Evolutionary conservation across 2,888 invertebrate species (phyloP).

Genomic region (Vandiemenella viatica): DNA sequence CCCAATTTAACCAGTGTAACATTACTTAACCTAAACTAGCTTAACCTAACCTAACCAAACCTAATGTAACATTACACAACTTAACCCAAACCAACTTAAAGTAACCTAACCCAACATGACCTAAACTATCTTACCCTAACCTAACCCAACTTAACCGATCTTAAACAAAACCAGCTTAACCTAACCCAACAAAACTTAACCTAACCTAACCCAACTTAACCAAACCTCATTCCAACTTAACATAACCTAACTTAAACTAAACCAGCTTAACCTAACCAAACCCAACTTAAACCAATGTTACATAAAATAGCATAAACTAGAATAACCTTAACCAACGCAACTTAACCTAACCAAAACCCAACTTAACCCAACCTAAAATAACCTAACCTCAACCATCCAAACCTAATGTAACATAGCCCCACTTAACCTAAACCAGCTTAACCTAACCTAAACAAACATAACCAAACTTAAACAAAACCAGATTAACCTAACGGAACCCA

Average conservation of each 20-base stretch:
- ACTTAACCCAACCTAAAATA: neutral
- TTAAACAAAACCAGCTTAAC: neutral
- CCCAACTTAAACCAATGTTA: no score
- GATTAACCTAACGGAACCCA: constrained; percentile 1
- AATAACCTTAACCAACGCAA: neutral
- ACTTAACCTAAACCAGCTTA: neutral
- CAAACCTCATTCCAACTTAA: neutral
- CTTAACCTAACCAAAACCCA: neutral
- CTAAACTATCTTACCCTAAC: neutral
- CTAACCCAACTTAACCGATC: constrained; percentile 1
- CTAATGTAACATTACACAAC: neutral
- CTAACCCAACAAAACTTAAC: neutral
- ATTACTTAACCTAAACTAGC: neutral
- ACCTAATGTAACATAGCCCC: no score
- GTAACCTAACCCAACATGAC: neutral
- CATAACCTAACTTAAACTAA: neutral
- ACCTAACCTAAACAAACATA: constrained; percentile 1
- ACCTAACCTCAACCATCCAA: constrained; percentile 2
- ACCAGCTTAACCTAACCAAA: neutral
- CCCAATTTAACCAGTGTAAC: neutral
- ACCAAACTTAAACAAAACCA: neutral
- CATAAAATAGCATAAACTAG: neutral
- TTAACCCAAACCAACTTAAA: neutral
- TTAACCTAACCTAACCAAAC: neutral
- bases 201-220: neutral